phyloP scores from a whole-genome alignment of 2,888 invertebrate genomes.

The Atethmia centrago region DNA sequence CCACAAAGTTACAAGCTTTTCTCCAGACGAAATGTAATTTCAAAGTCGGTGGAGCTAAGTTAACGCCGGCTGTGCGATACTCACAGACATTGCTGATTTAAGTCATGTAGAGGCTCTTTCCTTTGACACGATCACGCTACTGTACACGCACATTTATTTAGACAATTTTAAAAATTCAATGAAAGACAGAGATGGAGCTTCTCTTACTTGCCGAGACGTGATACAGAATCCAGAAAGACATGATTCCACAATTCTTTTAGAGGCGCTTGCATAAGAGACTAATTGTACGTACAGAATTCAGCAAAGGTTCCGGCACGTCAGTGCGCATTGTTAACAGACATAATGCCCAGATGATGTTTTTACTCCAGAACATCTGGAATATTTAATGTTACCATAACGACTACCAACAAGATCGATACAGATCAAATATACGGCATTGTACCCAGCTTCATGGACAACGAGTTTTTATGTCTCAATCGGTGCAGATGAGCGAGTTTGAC shows the following conservation, averaged over 20 bases:
- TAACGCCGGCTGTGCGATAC: conserved; percentile 76
- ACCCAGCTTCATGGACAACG: conserved; percentile 13
- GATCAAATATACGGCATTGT: conserved; percentile 29
- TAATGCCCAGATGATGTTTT: conserved; percentile 75
- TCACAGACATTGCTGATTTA: conserved; percentile 80
- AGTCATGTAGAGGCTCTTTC: conserved; percentile 69
- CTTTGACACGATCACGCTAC: conserved; percentile 67
- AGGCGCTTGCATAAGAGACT: conserved; percentile 71
- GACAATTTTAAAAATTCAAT: conserved; percentile 46
- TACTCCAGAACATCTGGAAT: conserved; percentile 63
- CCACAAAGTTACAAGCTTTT: conserved; percentile 77
- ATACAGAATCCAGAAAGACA: conserved; percentile 64
- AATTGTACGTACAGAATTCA: conserved; percentile 76
- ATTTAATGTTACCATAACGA: conserved; percentile 62
- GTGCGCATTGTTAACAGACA: conserved; percentile 75
- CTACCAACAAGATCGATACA: conserved; percentile 60
- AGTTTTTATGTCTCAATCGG: conserved; percentile 21
- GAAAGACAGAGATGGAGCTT: conserved; percentile 13
- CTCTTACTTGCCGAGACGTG: conserved; percentile 41
- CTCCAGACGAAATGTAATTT: conserved; percentile 76
- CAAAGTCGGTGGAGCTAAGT: conserved; percentile 77
- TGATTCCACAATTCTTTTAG: conserved; percentile 61
- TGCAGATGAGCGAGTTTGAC: conserved; percentile 24
- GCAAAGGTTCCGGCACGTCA: conserved; percentile 74
- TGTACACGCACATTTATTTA: conserved; percentile 62